phyloP scores from a whole-genome alignment of 2,888 invertebrate genomes.

The Carpatolechia fugitivella region DNA sequence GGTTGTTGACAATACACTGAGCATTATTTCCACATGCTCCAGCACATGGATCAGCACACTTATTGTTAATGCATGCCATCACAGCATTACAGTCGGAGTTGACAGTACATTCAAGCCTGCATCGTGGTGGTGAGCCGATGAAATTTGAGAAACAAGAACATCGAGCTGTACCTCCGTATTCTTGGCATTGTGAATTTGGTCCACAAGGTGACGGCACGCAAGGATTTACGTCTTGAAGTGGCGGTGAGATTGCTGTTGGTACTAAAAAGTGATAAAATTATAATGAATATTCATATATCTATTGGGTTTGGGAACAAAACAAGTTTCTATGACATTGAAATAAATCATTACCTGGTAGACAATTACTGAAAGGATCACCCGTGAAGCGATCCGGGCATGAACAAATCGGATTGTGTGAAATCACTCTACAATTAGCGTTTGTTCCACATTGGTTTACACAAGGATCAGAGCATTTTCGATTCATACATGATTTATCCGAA shows the following conservation, averaged over 20 bases:
- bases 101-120: conserved; percentile 85
- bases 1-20: conserved; percentile 85
- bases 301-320: too few species aligned
- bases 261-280: conserved; percentile 36
- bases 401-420: conserved; percentile 91
- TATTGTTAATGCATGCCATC: conserved; percentile 84
- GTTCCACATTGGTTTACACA: conserved; percentile 89
- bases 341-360: conserved; percentile 76
- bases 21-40: conserved; percentile 88
- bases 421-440: conserved; percentile 88
- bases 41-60: conserved; percentile 87
- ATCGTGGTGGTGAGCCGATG: conserved; percentile 87
- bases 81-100: conserved; percentile 85
- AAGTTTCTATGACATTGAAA: too few species aligned
- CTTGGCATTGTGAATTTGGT: conserved; percentile 85
- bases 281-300: not conserved
- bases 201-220: conserved; percentile 90
- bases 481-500: conserved; percentile 86
- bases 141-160: conserved; percentile 86
- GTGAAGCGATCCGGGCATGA: conserved; percentile 85
- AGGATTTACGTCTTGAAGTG: conserved; percentile 68
- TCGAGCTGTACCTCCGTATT: conserved; percentile 81
- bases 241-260: conserved; percentile 44
- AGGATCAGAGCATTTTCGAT: conserved; percentile 88
- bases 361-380: conserved; percentile 86